These are phyloP conservation scores for Pholis gunnellus DNA, from an alignment of 2,113 vertebrate species.

Conservation along the genomic window DNA sequence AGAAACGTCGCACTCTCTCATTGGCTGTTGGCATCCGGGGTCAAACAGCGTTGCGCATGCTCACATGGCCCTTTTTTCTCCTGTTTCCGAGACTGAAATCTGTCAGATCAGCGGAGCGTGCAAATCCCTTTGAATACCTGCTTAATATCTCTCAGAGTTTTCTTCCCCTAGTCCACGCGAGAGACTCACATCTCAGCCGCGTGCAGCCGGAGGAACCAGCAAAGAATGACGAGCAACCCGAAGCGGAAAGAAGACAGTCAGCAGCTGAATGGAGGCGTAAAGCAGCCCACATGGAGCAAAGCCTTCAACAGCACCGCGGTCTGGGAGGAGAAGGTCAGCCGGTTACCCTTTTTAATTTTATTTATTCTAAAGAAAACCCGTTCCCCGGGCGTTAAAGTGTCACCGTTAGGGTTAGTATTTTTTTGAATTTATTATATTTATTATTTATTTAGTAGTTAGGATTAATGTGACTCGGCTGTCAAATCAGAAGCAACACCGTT, in stretches of 20 bases:
- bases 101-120: constrained; percentile 75
- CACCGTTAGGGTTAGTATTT: no score
- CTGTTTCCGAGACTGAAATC: constrained; percentile 56
- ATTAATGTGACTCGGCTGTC: no score
- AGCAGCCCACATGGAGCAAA: constrained; percentile 86
- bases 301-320: constrained; percentile 81
- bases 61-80: background rate
- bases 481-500: no score
- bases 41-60: constrained; percentile 77
- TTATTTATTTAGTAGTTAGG: no score
- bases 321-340: constrained; percentile 86
- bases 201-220: constrained; percentile 24
- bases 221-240: constrained; percentile 81
- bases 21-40: constrained; percentile 72
- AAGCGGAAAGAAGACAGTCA: constrained; percentile 85
- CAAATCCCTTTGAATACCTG: constrained; percentile 30
- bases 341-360: no score
- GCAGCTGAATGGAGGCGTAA: constrained; percentile 83
- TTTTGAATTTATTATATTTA: no score
- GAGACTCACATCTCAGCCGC: background rate
- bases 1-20: constrained; percentile 82
- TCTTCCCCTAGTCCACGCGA: background rate
- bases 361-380: background rate
- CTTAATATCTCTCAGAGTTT: background rate
- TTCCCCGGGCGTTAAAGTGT: no score